Percentiles rank a stretch among this genome's conserved stretches.
These are phyloP conservation scores for Aphelocoma coerulescens DNA, from an alignment of 2,113 vertebrate species.

Conservation along the genomic window DNA sequence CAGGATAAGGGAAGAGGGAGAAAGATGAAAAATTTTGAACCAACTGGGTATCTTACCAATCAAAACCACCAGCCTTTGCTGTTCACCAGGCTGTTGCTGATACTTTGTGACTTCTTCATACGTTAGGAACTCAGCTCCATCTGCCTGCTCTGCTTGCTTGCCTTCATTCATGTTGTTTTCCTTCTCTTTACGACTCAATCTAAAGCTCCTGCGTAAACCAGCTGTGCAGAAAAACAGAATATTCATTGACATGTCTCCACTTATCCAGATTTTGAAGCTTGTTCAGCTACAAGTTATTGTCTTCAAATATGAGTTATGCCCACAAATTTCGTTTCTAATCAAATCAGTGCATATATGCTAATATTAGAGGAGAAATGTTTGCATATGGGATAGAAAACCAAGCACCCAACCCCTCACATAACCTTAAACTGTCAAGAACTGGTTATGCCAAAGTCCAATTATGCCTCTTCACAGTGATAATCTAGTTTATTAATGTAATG, in stretches of 20 bases:
- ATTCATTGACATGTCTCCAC: rapidly evolving
- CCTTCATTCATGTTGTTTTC: slow-evolving; percentile 69
- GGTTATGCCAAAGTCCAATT: neutral
- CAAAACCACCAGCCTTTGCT: slow-evolving; percentile 86
- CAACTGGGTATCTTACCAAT: slow-evolving; percentile 76
- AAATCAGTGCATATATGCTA: neutral
- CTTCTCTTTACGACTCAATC: slow-evolving; percentile 82
- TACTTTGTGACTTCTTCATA: slow-evolving; percentile 90
- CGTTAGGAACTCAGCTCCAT: slow-evolving; percentile 74
- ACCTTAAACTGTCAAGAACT: neutral
- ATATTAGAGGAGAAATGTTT: neutral
- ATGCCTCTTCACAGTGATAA: neutral
- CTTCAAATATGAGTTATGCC: neutral
- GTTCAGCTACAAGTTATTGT: neutral
- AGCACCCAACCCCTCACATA: neutral
- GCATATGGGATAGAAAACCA: neutral
- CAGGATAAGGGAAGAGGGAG: neutral
- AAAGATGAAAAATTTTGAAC: neutral
- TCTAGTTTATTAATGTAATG: neutral
- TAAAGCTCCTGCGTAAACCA: slow-evolving; percentile 87
- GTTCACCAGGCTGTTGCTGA: slow-evolving; percentile 79
- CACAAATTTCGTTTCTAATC: rapidly evolving
- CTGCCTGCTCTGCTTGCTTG: slow-evolving; percentile 49
- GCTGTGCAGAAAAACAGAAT: slow-evolving; percentile 64
- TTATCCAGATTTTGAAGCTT: neutral